A percentile compares a stretch with the other conserved stretches of the same genome.
Conservation (phyloP, 1,140 invertebrate species). For the Diachasmimorpha longicaudata region DNA sequence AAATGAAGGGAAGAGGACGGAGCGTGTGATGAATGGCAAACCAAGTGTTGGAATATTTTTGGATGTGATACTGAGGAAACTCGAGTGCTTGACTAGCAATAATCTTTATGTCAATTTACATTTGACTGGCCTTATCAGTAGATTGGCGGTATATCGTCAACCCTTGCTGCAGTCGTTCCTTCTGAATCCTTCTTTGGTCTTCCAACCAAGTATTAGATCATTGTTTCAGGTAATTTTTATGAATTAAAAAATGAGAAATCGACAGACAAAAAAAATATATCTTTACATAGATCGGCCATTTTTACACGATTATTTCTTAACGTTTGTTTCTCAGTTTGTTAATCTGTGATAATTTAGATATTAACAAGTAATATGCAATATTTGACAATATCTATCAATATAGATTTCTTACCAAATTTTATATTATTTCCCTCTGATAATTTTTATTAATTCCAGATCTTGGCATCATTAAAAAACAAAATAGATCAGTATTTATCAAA, state of each 20-base stretch:
- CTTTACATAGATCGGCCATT: no score
- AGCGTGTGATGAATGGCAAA: conserved; percentile 48
- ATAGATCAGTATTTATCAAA: conserved; percentile 79
- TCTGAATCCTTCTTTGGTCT: conserved; percentile 83
- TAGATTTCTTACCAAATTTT: no score
- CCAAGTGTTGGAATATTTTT: conserved; percentile 73
- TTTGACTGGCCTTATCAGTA: conserved; percentile 85
- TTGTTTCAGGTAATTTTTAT: conserved; percentile 80
- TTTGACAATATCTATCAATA: no score
- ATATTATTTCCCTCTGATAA: no score
- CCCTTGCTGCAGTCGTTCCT: conserved; percentile 86
- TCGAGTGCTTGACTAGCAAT: conserved; percentile 86
- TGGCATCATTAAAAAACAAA: conserved; percentile 84
- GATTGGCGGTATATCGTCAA: conserved; percentile 86
- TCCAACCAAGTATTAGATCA: conserved; percentile 91
- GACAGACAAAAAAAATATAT: no score
- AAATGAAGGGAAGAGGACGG: conserved; percentile 9
- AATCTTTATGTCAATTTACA: conserved; percentile 87
- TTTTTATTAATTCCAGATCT: conserved; percentile 65
- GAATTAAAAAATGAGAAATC: no score
- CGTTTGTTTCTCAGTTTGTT: no score
- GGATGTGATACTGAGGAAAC: conserved; percentile 78
- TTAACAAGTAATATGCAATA: no score
- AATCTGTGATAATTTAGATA: no score
- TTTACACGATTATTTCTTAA: no score